Percentiles rank a stretch among this genome's conserved stretches.
Conservation (phyloP, 2,888 invertebrate species). For the Diarsia mendica region DNA sequence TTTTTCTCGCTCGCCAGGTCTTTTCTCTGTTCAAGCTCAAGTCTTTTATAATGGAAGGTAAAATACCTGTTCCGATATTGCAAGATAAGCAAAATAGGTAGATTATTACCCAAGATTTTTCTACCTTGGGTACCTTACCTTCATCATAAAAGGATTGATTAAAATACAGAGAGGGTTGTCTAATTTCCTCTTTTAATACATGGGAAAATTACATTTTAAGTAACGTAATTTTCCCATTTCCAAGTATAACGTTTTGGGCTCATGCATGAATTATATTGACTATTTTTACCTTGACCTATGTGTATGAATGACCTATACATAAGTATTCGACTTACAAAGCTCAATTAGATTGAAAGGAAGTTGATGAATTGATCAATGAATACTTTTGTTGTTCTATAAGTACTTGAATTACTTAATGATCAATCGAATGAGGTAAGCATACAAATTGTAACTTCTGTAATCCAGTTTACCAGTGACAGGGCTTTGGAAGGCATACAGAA, state of each 20-base stretch:
- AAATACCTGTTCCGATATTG: constrained; percentile 32
- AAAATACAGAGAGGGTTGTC: not conserved
- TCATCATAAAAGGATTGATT: constrained; percentile 13
- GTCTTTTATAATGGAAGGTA: constrained; percentile 25
- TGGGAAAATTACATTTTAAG: not conserved
- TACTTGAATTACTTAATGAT: not conserved
- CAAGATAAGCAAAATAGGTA: constrained; percentile 13
- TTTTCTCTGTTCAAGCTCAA: constrained; percentile 28
- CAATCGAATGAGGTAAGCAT: not conserved
- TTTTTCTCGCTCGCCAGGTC: constrained; percentile 13
- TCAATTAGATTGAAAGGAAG: not conserved
- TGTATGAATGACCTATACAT: not conserved
- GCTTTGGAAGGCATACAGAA: not conserved
- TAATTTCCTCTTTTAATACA: not conserved
- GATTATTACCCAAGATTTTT: constrained; percentile 22
- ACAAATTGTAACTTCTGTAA: not conserved
- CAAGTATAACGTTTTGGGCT: not conserved
- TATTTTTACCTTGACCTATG: constrained; percentile 1
- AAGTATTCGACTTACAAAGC: constrained; percentile 2
- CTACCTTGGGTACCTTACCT: not conserved
- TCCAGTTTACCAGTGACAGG: not conserved
- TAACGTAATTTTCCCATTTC: not conserved
- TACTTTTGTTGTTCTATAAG: not conserved
- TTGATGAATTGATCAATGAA: not conserved
- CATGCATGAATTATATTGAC: not conserved